Percentiles rank a stretch among this genome's conserved stretches.
These are phyloP conservation scores for Ptiloglossa arizonensis DNA, from an alignment of 1,140 invertebrate species.

Conservation along the genomic window DNA sequence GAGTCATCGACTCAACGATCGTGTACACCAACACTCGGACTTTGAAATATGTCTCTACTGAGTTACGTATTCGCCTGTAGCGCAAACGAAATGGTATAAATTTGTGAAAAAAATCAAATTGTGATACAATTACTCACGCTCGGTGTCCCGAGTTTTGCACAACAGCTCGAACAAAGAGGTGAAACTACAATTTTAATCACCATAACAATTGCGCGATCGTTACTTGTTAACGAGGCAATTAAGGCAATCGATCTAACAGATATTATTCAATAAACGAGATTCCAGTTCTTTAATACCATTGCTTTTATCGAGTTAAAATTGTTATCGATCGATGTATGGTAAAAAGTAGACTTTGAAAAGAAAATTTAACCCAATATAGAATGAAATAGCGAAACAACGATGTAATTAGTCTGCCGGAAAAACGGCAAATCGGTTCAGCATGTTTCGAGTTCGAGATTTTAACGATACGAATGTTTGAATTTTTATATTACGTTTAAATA, in stretches of 20 bases:
- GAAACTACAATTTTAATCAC: background rate
- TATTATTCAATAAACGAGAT: conserved; percentile 12
- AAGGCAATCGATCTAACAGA: background rate
- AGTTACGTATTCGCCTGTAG: too few species aligned
- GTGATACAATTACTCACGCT: background rate
- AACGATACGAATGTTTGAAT: too few species aligned
- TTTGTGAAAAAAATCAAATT: background rate
- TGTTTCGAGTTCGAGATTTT: too few species aligned
- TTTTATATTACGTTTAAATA: too few species aligned
- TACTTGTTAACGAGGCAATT: conserved; percentile 10
- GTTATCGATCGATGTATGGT: too few species aligned
- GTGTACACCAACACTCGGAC: background rate
- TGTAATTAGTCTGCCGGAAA: too few species aligned
- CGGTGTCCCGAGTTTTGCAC: background rate
- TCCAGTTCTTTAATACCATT: background rate
- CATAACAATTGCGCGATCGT: background rate
- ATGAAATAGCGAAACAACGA: too few species aligned
- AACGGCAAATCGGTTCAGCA: too few species aligned
- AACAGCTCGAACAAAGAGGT: background rate
- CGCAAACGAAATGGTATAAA: background rate
- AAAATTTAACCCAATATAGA: too few species aligned
- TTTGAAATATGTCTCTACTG: background rate
- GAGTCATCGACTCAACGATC: background rate
- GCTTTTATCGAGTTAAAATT: too few species aligned
- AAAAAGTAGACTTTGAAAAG: too few species aligned